phyloP scores from a whole-genome alignment of 2,113 vertebrate species.

The Melanocharis versteri region DNA sequence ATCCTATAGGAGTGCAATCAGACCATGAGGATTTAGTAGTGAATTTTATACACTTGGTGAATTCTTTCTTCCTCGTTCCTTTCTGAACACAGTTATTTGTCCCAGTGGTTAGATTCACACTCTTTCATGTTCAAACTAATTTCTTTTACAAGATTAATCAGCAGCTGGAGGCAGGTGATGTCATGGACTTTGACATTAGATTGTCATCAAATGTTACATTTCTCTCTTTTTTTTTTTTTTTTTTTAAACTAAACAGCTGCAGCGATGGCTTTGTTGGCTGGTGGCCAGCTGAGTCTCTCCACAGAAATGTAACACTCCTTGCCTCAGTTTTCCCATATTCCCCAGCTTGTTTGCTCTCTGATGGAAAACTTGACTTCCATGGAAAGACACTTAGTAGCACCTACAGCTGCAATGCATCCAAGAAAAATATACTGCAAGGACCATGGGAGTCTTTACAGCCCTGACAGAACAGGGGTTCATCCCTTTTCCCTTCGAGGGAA shows the following conservation, averaged over 20 bases:
- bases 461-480: background rate
- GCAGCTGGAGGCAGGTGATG: constrained; percentile 2
- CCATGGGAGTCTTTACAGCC: background rate
- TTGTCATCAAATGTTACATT: background rate
- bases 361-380: background rate
- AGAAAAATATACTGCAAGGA: background rate
- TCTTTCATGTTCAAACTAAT: background rate
- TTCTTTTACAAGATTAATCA: background rate
- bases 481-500: background rate
- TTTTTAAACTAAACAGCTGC: background rate
- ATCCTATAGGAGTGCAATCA: background rate
- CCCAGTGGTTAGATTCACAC: background rate
- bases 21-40: background rate
- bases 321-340: background rate
- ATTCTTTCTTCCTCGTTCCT: background rate
- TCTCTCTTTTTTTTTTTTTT: background rate
- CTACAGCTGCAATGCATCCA: background rate
- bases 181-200: background rate
- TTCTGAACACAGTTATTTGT: background rate
- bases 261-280: background rate
- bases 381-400: background rate
- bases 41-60: background rate
- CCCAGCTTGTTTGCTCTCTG: background rate
- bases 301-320: background rate
- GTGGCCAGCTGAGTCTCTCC: background rate